These are phyloP conservation scores for Eulemur macaco DNA, from an alignment of 2,113 vertebrate genomes.

Conservation along the genomic window DNA sequence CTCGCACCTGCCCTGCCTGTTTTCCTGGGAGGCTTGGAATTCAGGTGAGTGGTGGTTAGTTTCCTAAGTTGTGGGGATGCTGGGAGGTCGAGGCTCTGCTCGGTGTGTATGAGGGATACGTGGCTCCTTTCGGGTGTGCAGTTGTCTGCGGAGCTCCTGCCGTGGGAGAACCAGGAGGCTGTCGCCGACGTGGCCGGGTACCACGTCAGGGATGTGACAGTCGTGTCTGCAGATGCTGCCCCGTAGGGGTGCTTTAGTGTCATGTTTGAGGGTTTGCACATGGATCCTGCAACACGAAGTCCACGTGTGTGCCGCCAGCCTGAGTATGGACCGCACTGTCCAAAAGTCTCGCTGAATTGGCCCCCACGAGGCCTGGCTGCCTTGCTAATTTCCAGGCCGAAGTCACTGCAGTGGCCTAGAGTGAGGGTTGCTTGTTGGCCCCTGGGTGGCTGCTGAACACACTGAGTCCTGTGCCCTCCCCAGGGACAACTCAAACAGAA, in stretches of 20 bases:
- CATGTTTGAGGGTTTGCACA: fast-evolving
- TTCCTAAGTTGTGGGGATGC: background rate
- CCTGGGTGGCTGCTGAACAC: background rate
- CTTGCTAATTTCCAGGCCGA: background rate
- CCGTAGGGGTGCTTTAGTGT: fast-evolving
- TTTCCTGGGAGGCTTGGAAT: background rate
- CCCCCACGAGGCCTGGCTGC: too few species aligned
- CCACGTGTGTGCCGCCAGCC: fast-evolving
- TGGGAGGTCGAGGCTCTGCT: fast-evolving
- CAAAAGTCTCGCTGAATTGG: fast-evolving
- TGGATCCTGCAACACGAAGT: fast-evolving
- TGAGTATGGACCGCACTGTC: background rate
- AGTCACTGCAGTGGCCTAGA: background rate
- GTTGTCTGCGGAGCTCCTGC: background rate
- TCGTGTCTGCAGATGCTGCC: fast-evolving
- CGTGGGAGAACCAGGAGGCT: fast-evolving
- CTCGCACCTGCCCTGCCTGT: background rate
- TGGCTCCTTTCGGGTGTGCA: fast-evolving
- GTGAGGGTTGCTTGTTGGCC: background rate
- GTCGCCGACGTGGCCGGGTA: fast-evolving
- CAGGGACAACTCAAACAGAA: too few species aligned
- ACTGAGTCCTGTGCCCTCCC: fast-evolving
- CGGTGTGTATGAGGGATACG: background rate
- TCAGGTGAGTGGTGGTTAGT: fast-evolving
- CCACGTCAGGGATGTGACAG: fast-evolving